Evolutionary conservation across 2,888 invertebrate genomes (phyloP), one percentile per base, ranked within the genome.

Genomic region (Agrotis segetum): DNA sequence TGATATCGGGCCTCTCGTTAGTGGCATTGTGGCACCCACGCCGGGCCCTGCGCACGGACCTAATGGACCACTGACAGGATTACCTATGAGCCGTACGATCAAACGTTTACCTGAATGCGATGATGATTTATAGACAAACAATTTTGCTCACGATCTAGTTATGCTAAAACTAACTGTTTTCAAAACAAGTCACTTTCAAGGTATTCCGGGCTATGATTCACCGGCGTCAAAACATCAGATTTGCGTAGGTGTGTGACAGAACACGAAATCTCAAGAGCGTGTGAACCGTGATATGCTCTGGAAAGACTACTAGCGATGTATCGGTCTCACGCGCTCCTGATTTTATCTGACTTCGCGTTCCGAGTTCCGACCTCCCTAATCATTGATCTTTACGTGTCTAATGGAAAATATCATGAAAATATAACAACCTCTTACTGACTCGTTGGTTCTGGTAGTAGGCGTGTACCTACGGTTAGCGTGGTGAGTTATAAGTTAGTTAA

Each of bases 11-110:
- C 81, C 82, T 85, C 92, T 95, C 94, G 94, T 95, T 95, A 95
- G 94, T 90, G 89, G 91, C 90, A 93, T 93, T 94, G 95, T 93
- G 90, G 92, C 93, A 90, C 94, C 94, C 92, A 93, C 94, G 92
- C 90, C 74, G 78, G 72, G 83, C 85, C 87, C 86, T 85, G 82
- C 72, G 87, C 85, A 74, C 80, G 81, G 84, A 86, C 86, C 90
- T 94, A 94, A 92, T 93, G 91, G 89, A 90, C 79, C 88, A 84
- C 90, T 89, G 92, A 90, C 92, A 90, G 91, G 90, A 92, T 92
- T 93, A 92, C 90, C 90, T 89, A 91, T 89, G 88, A 88, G 87
- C 84, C 80, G 86, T 88, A 88, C 87, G 88, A 90, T 90, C 88
- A 89, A 88, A 88, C 85, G 85, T 88, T 90, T 90, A 87, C 88